Percentiles rank a stretch among this genome's conserved stretches.
Conservation (phyloP, 2,888 invertebrate species). For the Ramazzottius varieornatus region DNA sequence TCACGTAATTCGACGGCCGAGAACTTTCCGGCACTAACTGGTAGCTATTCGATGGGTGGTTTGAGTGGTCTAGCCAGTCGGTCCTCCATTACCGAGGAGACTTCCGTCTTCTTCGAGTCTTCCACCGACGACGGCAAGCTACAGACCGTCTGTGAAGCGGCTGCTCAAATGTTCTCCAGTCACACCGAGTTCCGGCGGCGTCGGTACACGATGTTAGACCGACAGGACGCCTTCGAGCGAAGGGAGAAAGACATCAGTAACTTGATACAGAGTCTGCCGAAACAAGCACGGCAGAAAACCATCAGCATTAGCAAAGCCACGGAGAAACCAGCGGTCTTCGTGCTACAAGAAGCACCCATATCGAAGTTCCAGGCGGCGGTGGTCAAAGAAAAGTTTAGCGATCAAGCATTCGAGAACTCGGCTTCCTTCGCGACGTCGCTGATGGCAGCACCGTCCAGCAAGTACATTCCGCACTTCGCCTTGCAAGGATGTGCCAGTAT, state of each 20-base stretch:
- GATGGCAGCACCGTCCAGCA: background rate
- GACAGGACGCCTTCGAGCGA: background rate
- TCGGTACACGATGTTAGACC: background rate
- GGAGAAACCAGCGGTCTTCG: background rate
- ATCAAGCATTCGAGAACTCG: background rate
- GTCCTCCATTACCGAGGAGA: background rate
- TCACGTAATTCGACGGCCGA: no score
- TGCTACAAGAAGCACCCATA: background rate
- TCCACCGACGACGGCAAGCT: background rate
- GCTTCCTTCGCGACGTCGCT: background rate
- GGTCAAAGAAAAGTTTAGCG: background rate
- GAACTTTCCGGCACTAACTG: no score
- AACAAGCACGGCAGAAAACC: background rate
- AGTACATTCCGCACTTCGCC: background rate
- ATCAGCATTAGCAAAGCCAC: background rate
- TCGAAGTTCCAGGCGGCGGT: background rate
- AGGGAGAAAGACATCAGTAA: no score
- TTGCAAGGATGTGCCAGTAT: background rate
- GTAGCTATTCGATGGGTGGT: no score
- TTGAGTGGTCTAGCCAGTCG: no score
- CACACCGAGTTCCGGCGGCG: background rate
- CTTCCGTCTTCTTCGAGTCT: background rate
- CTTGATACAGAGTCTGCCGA: background rate
- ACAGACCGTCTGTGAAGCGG: background rate
- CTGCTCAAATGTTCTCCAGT: background rate